These are phyloP conservation scores for Microctenopoma steveboyesi DNA, from an alignment of 2,797 vertebrate genomes.

Conservation along the genomic window DNA sequence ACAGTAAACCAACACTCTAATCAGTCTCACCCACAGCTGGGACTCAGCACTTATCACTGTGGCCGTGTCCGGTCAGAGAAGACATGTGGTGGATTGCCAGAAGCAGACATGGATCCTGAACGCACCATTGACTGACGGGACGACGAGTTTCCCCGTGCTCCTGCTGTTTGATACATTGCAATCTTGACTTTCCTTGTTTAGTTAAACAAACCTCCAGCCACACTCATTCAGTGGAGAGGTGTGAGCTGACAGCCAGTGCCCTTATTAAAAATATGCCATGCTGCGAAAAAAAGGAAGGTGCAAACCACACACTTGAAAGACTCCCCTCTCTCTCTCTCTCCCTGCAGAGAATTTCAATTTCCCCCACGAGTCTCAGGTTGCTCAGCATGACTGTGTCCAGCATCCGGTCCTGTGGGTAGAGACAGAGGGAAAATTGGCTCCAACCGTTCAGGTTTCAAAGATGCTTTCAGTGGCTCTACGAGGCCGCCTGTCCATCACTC, in stretches of 20 bases:
- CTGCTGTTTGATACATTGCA: constrained; percentile 53
- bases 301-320: constrained; percentile 63
- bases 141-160: constrained; percentile 32
- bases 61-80: constrained; percentile 44
- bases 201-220: constrained; percentile 57
- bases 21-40: constrained; percentile 51
- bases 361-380: constrained; percentile 55
- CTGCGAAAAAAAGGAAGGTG: constrained; percentile 61
- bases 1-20: constrained; percentile 50
- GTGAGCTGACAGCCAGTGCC: constrained; percentile 64
- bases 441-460: constrained; percentile 66
- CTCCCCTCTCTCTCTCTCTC: constrained; percentile 43
- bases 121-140: constrained; percentile 58
- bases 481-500: constrained; percentile 57
- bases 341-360: constrained; percentile 72
- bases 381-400: constrained; percentile 62
- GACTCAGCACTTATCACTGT: constrained; percentile 39
- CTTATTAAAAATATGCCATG: constrained; percentile 73
- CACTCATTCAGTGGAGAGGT: constrained; percentile 55
- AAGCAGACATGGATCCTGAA: constrained; percentile 32
- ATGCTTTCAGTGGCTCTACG: constrained; percentile 22
- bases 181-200: constrained; percentile 45
- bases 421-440: constrained; percentile 53
- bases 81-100: constrained; percentile 25
- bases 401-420: constrained; percentile 47